phyloP scores from a whole-genome alignment of 2,797 vertebrate genomes.

The Furcifer pardalis region DNA sequence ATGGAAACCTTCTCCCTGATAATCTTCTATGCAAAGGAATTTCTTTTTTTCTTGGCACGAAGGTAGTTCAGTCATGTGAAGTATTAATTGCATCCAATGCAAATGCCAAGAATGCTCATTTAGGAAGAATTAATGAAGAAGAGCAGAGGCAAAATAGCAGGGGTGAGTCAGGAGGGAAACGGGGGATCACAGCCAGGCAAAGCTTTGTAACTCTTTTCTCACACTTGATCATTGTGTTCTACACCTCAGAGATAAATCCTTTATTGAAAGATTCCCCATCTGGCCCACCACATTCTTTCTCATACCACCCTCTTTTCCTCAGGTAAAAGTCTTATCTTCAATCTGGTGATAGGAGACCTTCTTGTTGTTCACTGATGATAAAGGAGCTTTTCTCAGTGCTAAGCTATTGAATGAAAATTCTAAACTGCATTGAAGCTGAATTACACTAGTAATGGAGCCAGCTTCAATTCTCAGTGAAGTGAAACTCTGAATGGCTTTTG shows the following conservation, averaged over 20 bases:
- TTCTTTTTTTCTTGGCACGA: not conserved
- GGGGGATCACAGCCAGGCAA: too few species aligned
- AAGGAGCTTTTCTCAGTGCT: too few species aligned
- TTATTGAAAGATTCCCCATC: not conserved
- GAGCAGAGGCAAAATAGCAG: not conserved
- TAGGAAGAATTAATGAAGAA: not conserved
- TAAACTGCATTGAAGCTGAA: too few species aligned
- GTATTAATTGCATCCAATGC: not conserved
- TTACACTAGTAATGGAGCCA: not conserved
- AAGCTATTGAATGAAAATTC: too few species aligned
- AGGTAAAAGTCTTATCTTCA: too few species aligned
- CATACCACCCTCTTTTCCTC: too few species aligned
- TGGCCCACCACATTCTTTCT: not conserved
- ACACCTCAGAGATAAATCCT: not conserved
- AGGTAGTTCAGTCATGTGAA: not conserved
- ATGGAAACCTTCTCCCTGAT: not conserved
- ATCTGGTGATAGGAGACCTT: too few species aligned
- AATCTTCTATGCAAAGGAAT: not conserved
- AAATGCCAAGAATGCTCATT: not conserved
- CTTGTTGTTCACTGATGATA: too few species aligned
- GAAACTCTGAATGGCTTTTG: not conserved
- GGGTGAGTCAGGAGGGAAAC: not conserved
- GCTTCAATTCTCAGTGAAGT: not conserved
- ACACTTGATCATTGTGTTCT: not conserved
- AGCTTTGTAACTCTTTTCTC: not conserved